Evolutionary conservation across 2,888 invertebrate species (phyloP), one percentile per base, ranked within the genome.

Genomic region (Coenonympha arcania): DNA sequence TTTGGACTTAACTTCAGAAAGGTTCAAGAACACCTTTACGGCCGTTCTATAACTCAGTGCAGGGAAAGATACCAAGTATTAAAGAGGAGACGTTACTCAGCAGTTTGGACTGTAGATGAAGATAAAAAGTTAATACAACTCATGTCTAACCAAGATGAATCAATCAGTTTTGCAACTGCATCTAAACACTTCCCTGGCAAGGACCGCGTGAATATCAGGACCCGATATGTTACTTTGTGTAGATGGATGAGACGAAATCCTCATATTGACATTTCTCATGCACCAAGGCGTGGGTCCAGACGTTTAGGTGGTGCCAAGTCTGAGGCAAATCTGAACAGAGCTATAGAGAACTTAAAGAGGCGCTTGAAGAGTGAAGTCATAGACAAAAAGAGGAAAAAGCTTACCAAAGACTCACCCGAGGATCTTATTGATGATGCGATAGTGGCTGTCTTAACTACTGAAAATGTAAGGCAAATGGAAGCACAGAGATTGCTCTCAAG

Each of bases 1-100:
- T 91, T 89, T 70, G 92, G 92, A 0, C 66, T 68, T 0, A 87
- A 91, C 62, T 93, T 89, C 62, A 87, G 82, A 59, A 88, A 89
- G 61, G 88, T 91, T 16, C 68, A 83, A 0, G 68, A 82, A 6
- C 84, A 88, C 47, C 79, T 93, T 54, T 90, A 90, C 0, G 87
- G 90, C 16, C 87, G 93, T 18, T 89, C 91, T 0, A 61, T 79
- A 4, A 61, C 84, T 0, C 93, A 93, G 64, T 71, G 93, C 6
- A 88, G 89, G 24, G 78, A 87, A 6, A 87, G 91, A 28, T 91
- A 90, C 62, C 69, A 83, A 34, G 87, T 88, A 24, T 76, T 91
- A 13, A 65, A 79, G 58, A 78, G 68, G 50, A 61, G 39, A 45
- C 75, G 76, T 22, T 63, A 76, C 11, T 87, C 88, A 33, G 73